Evolutionary conservation across 2,888 invertebrate genomes (phyloP).

Genomic region (Trisateles emortualis): DNA sequence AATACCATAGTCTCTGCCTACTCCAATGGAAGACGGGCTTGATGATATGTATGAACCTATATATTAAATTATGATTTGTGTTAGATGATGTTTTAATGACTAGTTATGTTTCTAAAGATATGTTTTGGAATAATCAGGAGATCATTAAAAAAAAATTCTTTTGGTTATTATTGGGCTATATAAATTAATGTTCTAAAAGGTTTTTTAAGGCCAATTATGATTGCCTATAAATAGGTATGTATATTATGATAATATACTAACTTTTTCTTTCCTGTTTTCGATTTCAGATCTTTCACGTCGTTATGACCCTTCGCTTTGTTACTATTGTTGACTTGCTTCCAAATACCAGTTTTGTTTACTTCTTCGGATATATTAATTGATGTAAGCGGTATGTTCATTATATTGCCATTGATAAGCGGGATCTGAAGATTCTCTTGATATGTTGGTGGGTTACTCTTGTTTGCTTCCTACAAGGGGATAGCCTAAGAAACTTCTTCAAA

Average conservation of each 20-base stretch:
- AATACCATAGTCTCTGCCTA: too few species aligned
- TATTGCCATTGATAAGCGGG: constrained; percentile 94
- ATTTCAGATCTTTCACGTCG: constrained; percentile 72
- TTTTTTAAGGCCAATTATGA: neutral
- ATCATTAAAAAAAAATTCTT: too few species aligned
- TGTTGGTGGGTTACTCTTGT: constrained; percentile 80
- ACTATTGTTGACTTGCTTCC: constrained; percentile 95
- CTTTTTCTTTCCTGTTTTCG: constrained; percentile 79
- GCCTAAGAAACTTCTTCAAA: constrained; percentile 55
- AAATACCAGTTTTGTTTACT: constrained; percentile 96
- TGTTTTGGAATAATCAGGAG: too few species aligned
- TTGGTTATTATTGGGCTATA: too few species aligned
- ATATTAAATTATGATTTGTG: too few species aligned
- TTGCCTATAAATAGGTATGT: neutral
- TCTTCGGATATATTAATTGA: constrained; percentile 97
- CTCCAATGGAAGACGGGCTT: too few species aligned
- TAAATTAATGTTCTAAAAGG: too few species aligned
- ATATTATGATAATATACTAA: constrained; percentile 59
- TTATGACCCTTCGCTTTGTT: constrained; percentile 79
- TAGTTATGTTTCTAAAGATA: too few species aligned
- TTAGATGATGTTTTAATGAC: too few species aligned
- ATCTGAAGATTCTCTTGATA: constrained; percentile 93
- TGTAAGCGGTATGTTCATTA: constrained; percentile 94
- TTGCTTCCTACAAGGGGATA: constrained; percentile 74
- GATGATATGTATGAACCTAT: too few species aligned